Base-by-base conservation (phyloP, 2,888 invertebrate genomes). In the Drosophila melanocephala region DNA sequence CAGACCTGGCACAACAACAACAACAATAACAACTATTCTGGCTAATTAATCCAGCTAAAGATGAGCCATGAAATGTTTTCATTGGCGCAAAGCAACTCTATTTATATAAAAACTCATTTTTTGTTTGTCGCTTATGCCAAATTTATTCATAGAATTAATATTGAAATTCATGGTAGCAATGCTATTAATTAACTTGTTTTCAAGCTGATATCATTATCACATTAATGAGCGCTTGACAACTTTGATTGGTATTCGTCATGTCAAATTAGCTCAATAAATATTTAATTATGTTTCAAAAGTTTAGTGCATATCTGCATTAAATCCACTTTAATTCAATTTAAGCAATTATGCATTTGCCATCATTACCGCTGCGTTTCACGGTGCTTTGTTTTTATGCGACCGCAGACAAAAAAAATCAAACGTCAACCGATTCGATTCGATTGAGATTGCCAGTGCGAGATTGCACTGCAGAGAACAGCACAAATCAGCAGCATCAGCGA, bases 401-500 rank as follows among this genome's bases (percentile, higher is more conserved):
- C 52, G 61, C 66, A 83, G 57, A 62, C 81, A 72, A 70, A 62
- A 76, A 75, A 62, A 76, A 76, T 75, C 76, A 80, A 73, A 71
- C 67, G 64, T 60, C 64, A 69, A 47, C 47, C 47, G 47, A 47
- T 47, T 47, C 47, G 47, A 47, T 16, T 72, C 44, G 60, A 71
- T 62, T 56, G 56, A 42, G 63, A 79, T 66, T 67, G 65, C 57
- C 57, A 61, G 63, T 79, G 70, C 65, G 73, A 47, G 47, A 83
- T 76, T 83, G 84, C 84, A 82, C 14, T 74, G 79, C 79, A 74
- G 75, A 58, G 71, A 70, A 79, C 66, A 52, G 42, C 51, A 55
- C 64, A 73, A 65, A 85, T 69, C 66, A 70, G 68, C 76, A 78
- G 63, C 73, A 53, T 58, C 73, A 62, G 79, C 68, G 56, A 28